Evolutionary conservation across 2,797 vertebrate species (phyloP).

Genomic region (Phrynocephalus guinanensis): DNA sequence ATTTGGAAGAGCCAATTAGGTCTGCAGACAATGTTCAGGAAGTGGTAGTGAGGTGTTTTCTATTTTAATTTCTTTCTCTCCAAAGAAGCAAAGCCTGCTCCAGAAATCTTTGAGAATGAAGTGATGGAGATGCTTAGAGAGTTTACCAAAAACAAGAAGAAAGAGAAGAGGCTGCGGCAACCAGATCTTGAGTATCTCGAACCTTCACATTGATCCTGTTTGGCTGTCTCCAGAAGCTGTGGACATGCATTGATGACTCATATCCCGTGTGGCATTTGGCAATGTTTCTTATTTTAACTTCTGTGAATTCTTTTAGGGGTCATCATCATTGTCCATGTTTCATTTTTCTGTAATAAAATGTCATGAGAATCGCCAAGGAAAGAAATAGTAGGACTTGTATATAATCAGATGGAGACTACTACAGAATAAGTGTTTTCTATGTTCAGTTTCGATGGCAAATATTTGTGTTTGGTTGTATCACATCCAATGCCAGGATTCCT

Average conservation of each 20-base stretch:
- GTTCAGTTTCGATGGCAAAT: not conserved
- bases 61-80: constrained; percentile 38
- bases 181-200: constrained; percentile 92
- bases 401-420: too few species aligned
- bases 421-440: not conserved
- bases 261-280: accelerated
- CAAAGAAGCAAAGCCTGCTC: constrained; percentile 87
- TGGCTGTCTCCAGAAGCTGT: accelerated
- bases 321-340: not conserved
- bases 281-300: accelerated
- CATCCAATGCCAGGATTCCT: not conserved
- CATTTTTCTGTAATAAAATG: constrained; percentile 35
- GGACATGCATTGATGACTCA: not conserved
- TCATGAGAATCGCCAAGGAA: not conserved
- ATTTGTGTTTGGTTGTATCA: not conserved
- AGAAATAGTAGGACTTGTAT: too few species aligned
- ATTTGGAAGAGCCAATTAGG: not conserved
- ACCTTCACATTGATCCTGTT: not conserved
- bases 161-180: constrained; percentile 90
- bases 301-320: accelerated
- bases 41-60: not conserved
- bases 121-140: constrained; percentile 92
- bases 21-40: not conserved
- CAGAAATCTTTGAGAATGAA: constrained; percentile 87
- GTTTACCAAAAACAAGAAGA: constrained; percentile 91